Conservation (phyloP, 2,888 invertebrate species). For the Lasioglossum villosulum region DNA sequence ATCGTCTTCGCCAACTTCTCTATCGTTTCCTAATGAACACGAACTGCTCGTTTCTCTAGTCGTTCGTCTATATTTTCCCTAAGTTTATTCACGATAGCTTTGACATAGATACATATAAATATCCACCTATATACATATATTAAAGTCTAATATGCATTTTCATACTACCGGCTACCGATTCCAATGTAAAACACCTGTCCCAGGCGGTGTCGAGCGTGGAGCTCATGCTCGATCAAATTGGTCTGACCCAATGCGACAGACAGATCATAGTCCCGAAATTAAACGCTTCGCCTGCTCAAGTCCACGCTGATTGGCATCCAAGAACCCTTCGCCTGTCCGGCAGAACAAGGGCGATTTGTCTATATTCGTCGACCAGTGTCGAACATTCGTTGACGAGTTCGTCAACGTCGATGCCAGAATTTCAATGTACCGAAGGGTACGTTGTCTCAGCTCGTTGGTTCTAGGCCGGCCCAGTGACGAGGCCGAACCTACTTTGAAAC, state of each 20-base stretch:
- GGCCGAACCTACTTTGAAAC: not conserved
- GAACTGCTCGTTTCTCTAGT: constrained; percentile 9
- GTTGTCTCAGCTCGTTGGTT: not conserved
- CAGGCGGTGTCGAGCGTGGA: not conserved
- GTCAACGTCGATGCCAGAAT: not conserved
- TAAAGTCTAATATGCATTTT: constrained; percentile 34
- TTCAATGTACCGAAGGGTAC: not conserved
- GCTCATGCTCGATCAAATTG: not conserved
- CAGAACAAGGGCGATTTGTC: not conserved
- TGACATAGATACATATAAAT: constrained; percentile 40
- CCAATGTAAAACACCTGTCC: constrained; percentile 1
- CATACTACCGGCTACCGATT: constrained; percentile 18
- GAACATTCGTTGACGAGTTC: not conserved
- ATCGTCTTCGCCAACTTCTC: not conserved
- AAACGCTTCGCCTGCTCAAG: not conserved
- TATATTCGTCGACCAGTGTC: too few relatives aligned
- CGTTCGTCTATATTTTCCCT: constrained; percentile 16
- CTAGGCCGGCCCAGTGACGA: not conserved
- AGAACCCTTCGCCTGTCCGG: too few relatives aligned
- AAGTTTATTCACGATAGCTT: constrained; percentile 8
- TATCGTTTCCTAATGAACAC: constrained; percentile 3
- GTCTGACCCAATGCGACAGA: not conserved
- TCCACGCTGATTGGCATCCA: not conserved
- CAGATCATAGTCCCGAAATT: not conserved
- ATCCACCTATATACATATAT: constrained; percentile 20